A percentile compares a stretch with the other conserved stretches of the same genome.
phyloP scores from a whole-genome alignment of 2,888 invertebrate species.

The Ochlodes sylvanus region DNA sequence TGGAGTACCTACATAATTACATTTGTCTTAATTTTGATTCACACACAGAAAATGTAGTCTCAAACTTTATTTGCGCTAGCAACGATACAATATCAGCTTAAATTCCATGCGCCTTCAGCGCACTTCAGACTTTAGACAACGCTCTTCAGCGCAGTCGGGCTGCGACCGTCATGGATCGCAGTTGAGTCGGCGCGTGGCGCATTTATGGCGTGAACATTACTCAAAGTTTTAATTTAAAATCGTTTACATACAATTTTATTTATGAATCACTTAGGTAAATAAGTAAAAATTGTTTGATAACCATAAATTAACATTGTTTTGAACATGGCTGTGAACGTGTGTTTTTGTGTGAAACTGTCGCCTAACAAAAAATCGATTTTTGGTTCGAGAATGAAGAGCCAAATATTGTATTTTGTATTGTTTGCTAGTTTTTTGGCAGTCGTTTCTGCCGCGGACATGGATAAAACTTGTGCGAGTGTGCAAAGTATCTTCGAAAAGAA shows the following conservation, averaged over 20 bases:
- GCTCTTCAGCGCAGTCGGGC: conserved; percentile 62
- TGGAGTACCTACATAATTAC: no score
- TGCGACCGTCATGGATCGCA: conserved; percentile 79
- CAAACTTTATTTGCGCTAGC: conserved; percentile 21
- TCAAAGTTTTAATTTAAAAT: conserved; percentile 50
- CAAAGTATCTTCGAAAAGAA: conserved; percentile 79
- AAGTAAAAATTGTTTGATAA: conserved; percentile 55
- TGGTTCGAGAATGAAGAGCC: conserved; percentile 76
- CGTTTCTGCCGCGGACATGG: conserved; percentile 66
- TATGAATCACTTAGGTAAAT: conserved; percentile 57
- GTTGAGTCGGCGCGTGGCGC: conserved; percentile 63
- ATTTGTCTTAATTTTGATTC: no score
- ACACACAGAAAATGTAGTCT: background rate
- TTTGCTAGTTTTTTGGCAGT: conserved; percentile 67
- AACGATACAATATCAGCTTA: conserved; percentile 15
- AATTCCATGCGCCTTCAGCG: conserved; percentile 46
- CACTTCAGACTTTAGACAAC: conserved; percentile 52
- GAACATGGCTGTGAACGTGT: conserved; percentile 81
- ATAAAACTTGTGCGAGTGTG: conserved; percentile 80
- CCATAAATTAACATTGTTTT: conserved; percentile 51
- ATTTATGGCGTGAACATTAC: conserved; percentile 50
- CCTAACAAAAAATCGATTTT: conserved; percentile 83
- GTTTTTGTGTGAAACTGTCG: conserved; percentile 80
- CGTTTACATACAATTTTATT: conserved; percentile 59
- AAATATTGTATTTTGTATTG: conserved; percentile 77